Evolutionary conservation across 2,113 vertebrate species (phyloP).

Genomic region (Rostratula benghalensis): DNA sequence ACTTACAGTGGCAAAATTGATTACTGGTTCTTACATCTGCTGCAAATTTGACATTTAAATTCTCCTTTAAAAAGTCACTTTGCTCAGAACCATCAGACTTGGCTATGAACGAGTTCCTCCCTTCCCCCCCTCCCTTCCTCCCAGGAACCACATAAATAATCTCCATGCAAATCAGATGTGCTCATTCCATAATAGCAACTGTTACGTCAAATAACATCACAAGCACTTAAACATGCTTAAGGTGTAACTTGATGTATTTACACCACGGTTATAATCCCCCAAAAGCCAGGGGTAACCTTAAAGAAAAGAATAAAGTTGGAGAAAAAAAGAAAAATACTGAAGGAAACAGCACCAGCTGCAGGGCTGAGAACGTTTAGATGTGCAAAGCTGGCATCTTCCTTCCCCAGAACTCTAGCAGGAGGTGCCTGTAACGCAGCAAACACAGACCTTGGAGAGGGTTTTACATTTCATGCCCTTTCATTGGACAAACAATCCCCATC

Average conservation of each 20-base stretch:
- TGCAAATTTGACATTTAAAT: conserved; percentile 54
- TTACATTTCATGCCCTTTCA: neutral
- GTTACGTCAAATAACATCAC: neutral
- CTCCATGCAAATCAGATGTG: neutral
- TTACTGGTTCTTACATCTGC: conserved; percentile 56
- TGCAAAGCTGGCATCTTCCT: neutral
- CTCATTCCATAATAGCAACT: neutral
- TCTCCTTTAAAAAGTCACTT: conserved; percentile 33
- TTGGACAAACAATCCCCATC: neutral
- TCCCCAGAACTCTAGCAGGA: neutral
- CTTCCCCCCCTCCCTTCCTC: neutral
- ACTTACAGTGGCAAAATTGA: conserved; percentile 55
- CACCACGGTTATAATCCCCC: neutral
- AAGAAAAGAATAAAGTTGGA: neutral
- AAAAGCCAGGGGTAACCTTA: neutral
- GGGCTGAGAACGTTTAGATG: neutral
- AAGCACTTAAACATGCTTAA: neutral
- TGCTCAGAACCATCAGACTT: neutral
- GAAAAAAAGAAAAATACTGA: neutral
- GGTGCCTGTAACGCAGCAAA: neutral
- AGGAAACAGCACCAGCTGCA: neutral
- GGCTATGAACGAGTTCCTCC: neutral
- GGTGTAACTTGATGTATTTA: neutral
- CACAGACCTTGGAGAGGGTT: neutral
- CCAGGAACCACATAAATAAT: neutral